These are phyloP conservation scores for Notolepis coatsorum DNA, from an alignment of 2,797 vertebrate genomes.

Conservation along the genomic window DNA sequence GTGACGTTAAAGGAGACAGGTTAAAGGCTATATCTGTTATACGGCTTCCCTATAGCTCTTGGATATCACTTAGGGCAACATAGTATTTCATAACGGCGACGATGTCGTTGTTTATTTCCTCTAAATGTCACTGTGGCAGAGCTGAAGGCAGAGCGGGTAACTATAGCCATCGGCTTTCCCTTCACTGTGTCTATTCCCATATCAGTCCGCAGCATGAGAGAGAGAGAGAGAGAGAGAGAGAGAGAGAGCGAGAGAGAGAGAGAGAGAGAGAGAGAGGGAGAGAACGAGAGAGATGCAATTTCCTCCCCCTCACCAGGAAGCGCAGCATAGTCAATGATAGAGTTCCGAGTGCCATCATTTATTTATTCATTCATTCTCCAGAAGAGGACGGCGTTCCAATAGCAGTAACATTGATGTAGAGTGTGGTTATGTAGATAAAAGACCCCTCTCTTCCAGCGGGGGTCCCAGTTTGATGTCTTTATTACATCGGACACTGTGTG, in stretches of 20 bases:
- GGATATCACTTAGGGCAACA: background rate
- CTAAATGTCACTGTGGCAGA: constrained; percentile 1
- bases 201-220: background rate
- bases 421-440: background rate
- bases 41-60: background rate
- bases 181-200: background rate
- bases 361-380: background rate
- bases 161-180: background rate
- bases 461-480: too few species aligned
- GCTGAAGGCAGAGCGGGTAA: too few species aligned
- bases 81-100: background rate
- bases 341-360: background rate
- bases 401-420: background rate
- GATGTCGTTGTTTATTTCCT: background rate
- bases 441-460: background rate
- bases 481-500: too few species aligned
- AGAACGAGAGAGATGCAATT: background rate
- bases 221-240: too few species aligned
- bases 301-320: background rate
- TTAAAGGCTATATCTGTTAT: constrained; percentile 6
- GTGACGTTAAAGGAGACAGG: background rate
- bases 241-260: too few species aligned
- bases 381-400: background rate
- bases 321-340: background rate
- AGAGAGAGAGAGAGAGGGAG: too few species aligned